phyloP scores from a whole-genome alignment of 2,888 invertebrate genomes.

The Amiota communis region DNA sequence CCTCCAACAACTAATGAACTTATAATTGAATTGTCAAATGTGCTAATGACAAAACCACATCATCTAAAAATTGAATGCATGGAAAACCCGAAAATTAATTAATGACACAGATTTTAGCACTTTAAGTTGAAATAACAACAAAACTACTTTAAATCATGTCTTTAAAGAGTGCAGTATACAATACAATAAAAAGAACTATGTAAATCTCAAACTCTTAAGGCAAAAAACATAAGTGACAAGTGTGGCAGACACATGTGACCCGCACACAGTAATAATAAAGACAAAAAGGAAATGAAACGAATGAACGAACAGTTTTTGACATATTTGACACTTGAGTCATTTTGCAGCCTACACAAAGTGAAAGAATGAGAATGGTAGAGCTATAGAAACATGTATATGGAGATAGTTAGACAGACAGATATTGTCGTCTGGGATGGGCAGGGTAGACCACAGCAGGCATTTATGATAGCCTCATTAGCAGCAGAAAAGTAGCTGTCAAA shows the following conservation, averaged over 20 bases:
- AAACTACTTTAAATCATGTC: background rate
- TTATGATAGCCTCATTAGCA: constrained; percentile 61
- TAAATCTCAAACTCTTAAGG: constrained; percentile 26
- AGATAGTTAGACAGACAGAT: constrained; percentile 33
- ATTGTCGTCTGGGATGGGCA: no score
- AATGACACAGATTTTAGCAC: constrained; percentile 64
- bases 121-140: constrained; percentile 43
- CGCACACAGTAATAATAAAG: constrained; percentile 46
- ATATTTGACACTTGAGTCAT: constrained; percentile 59
- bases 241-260: constrained; percentile 61
- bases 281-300: constrained; percentile 5
- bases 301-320: constrained; percentile 52
- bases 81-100: constrained; percentile 45
- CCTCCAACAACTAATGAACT: background rate
- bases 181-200: constrained; percentile 19
- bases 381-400: no score
- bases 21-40: constrained; percentile 66
- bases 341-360: constrained; percentile 7
- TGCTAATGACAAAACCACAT: constrained; percentile 60
- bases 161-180: background rate
- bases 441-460: constrained; percentile 53
- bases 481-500: constrained; percentile 55
- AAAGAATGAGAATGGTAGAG: background rate
- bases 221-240: constrained; percentile 66
- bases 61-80: constrained; percentile 39